Base-by-base conservation (phyloP, 2,113 vertebrate species). In the Bostrychus sinensis region DNA sequence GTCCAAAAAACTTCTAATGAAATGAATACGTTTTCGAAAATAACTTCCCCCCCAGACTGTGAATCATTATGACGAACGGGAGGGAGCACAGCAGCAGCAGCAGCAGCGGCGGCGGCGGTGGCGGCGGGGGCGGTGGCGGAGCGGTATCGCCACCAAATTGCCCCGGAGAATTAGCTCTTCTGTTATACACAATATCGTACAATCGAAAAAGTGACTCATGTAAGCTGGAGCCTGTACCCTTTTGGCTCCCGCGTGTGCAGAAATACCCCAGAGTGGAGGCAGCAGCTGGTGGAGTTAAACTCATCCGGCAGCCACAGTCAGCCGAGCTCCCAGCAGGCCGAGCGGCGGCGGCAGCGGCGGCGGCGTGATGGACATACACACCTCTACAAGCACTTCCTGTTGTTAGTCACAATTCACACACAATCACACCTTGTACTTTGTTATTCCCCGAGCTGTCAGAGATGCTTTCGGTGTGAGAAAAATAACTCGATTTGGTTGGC, bases 231-330 rank as follows among this genome's bases (percentile, higher is more conserved):
- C 71, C 62, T 59, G 48, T 54, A 77, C 37, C 62, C 62, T 19
- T 7, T 51, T 43, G 66, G 62, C 66, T 73, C 34, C 36, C 56
- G 66, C 82, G 66, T 57, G 41, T 74, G 56, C 8, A 51, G 53
- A 51, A 78, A 74, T 72, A 67, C 67, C 72, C 72, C 60, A 37
- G 79, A 79, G 86, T 79, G 67, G 67, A n/a, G 23, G 51, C 77
- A 77, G 76, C 75, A 88, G 82, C 75, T 87, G 77, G 65, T 78
- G 45, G 58, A 77, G 62, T 73, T 72, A 56, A 84, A 81, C 83
- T 80, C 77, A 74, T 85, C 80, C 62, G 66, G 64, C 70, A 75
- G 84, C 63, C 73, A 69, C 66, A 60, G 71, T 69, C 70, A 62
- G 75, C 13, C 14, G 64, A 62, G 65, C 67, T 68, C 75, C 80